phyloP scores from a whole-genome alignment of 1,140 invertebrate species.

The Rhizoglyphus robini region DNA sequence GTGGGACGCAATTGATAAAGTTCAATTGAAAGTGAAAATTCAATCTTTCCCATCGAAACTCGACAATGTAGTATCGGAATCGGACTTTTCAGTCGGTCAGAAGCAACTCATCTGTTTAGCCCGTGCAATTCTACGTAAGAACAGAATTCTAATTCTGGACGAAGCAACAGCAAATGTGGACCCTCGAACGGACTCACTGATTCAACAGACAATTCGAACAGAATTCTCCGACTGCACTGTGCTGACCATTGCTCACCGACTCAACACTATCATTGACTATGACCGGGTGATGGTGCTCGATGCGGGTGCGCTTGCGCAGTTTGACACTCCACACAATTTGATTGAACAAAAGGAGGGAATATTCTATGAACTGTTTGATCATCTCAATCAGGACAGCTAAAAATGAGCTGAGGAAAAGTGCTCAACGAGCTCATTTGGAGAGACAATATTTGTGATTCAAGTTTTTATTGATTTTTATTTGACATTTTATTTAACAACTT shows the following conservation, averaged over 20 bases:
- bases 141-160: constrained; percentile 33
- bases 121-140: constrained; percentile 31
- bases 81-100: constrained; percentile 33
- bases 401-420: too few species aligned
- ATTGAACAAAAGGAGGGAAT: too few species aligned
- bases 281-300: too few species aligned
- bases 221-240: constrained; percentile 60
- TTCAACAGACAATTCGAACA: constrained; percentile 54
- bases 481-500: too few species aligned
- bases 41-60: constrained; percentile 43
- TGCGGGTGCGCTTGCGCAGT: too few species aligned
- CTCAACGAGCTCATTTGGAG: too few species aligned
- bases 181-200: constrained; percentile 46
- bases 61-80: constrained; percentile 48
- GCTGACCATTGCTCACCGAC: constrained; percentile 65
- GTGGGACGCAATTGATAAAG: constrained; percentile 55
- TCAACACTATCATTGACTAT: too few species aligned
- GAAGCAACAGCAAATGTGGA: constrained; percentile 36
- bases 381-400: too few species aligned
- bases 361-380: too few species aligned
- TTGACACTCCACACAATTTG: too few species aligned
- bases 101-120: constrained; percentile 36
- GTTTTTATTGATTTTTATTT: too few species aligned
- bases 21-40: constrained; percentile 65
- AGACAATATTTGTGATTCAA: too few species aligned